Evolutionary conservation across 2,888 invertebrate genomes (phyloP), one percentile per base, ranked within the genome.

Genomic region (Deilephila porcellus): DNA sequence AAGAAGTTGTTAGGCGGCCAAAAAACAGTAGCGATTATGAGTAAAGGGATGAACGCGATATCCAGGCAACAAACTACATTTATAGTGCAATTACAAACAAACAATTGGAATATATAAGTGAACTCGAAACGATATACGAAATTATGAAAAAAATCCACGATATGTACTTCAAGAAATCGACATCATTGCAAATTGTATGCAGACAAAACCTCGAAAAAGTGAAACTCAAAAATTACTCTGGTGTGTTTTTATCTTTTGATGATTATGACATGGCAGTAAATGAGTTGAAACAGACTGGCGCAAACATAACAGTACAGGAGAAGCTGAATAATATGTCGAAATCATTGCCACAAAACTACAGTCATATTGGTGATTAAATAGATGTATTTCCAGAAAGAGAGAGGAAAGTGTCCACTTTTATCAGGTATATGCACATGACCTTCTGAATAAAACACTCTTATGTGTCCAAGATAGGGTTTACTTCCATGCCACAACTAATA

Each of bases 341-440:
- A n/a, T 29, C 71, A 6, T 29, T 62, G 37, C 71, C 62, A 17
- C 2, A 74, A 25, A 52, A 17, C 52, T 71, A 71, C 20, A 73
- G 60, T 37, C 45, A 73, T 45, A 73, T 73, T 17, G 59, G 67
- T 19, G 73, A 73, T 37, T 8, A 60, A 20, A 60, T 8, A 25
- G 0, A 25, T 25, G 25, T 25, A 25, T 25, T 25, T 25, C 25
- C 25, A 25, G 25, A 25, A 25, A 25, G 25, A 25, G 25, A 25
- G 25, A 25, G 25, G 25, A 25, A 25, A 25, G 25, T 25, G 25
- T 25, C 25, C 25, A 25, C 25, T 25, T 25, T 25, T 25, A 37
- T 86, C 78, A 8, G 86, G 86, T 7, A 86, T 73, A 75, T 88
- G 86, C 1, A 83, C 83, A 79, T 79, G 85, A 0, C 83, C 85